Base-by-base conservation (phyloP, 2,888 invertebrate species). In the Helicoverpa assulta region DNA sequence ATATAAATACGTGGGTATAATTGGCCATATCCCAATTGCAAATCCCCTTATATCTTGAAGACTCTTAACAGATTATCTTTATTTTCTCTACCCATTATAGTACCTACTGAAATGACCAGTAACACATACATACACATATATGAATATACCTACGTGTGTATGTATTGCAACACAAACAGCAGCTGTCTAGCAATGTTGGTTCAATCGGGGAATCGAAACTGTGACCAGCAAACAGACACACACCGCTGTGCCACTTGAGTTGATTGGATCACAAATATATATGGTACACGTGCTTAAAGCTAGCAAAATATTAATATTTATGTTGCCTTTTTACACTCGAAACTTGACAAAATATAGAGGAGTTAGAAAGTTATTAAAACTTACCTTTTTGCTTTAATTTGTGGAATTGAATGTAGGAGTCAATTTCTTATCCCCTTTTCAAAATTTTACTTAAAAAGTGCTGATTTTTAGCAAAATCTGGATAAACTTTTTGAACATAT, bases 181-280 rank as follows among this genome's bases (percentile, higher is more conserved):
- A 47, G 50, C 73, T 50, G 57, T 43, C 40, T 50, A 76, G 16
- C 71, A 70, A 76, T 74, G 52, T 74, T 74, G 29, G 71, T 64
- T 74, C 55, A 70, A 70, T 74, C 55, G 56, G 55, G 59, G 73
- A 76, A 76, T 76, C 71, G 71, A 76, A 70, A 64, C 77, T 58
- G 55, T 76, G 62, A 70, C 73, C 70, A 43, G 47, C 51, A 73
- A 76, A 59, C 51, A 70, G 76, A 47, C 70, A 59, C n/a, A 70
- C 71, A 59, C 62, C 62, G 63, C 70, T 40, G 51, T 12, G 21
- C 76, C 62, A 76, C 73, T 73, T 21, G 55, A 40, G 29, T 16
- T 76, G 70, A 73, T 73, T 76, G 51, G 54, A 76, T 52, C 37
- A 69, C 69, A 73, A 60, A 72, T 47, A 68, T 52, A 60, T 37